Conservation (phyloP, 2,888 invertebrate genomes). For the Ferdinandea cuprea region DNA sequence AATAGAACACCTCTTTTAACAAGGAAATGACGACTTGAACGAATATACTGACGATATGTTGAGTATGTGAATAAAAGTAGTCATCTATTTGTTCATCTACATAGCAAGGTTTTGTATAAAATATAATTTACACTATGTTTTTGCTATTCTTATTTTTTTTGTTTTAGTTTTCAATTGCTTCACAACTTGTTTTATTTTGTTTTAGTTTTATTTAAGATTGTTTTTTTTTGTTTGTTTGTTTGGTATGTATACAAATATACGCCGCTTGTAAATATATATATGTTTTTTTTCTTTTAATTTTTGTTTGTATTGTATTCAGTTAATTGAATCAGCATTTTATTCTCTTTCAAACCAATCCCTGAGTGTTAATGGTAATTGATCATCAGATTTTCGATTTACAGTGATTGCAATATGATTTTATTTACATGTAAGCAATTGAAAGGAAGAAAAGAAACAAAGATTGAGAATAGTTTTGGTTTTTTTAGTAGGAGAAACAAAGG, state of each 20-base stretch:
- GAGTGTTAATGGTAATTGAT: conserved; percentile 73
- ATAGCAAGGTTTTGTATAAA: conserved; percentile 58
- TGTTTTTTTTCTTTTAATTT: conserved; percentile 1
- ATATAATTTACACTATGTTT: conserved; percentile 44
- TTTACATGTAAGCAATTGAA: conserved; percentile 66
- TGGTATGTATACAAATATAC: conserved; percentile 36
- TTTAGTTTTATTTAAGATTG: conserved; percentile 17
- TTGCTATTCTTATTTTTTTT: conserved; percentile 18
- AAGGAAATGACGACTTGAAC: conserved; percentile 19
- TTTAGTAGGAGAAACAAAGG: conserved; percentile 37
- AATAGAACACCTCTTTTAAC: neutral
- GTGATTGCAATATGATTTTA: conserved; percentile 50
- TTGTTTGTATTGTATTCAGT: conserved; percentile 44
- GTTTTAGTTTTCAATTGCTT: conserved; percentile 53
- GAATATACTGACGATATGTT: conserved; percentile 61
- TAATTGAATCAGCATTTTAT: conserved; percentile 45
- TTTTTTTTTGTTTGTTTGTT: conserved; percentile 15
- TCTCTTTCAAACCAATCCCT: conserved; percentile 66
- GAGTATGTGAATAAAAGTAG: conserved; percentile 26
- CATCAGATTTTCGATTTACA: conserved; percentile 48
- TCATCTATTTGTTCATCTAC: conserved; percentile 23
- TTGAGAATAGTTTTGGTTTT: neutral
- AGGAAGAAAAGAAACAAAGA: conserved; percentile 34
- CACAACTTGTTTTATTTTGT: conserved; percentile 27
- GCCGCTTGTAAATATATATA: conserved; percentile 63